phyloP scores from a whole-genome alignment of 2,113 vertebrate genomes.

The Eptesicus fuscus region DNA sequence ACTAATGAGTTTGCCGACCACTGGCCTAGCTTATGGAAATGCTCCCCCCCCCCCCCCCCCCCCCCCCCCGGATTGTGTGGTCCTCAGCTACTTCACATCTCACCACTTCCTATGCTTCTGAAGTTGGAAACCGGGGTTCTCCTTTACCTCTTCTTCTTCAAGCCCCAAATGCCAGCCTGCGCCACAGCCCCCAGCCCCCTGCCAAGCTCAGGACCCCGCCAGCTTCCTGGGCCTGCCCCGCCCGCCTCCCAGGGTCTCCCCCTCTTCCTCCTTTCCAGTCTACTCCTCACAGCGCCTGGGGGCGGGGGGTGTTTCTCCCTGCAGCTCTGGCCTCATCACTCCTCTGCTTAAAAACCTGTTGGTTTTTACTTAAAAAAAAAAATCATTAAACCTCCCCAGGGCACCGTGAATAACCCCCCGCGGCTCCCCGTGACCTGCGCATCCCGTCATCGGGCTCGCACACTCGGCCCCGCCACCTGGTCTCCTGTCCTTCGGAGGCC shows the following conservation, averaged over 20 bases:
- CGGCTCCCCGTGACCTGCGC: background rate
- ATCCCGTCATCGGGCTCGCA: background rate
- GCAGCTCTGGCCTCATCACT: background rate
- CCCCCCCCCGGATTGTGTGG: rapidly evolving
- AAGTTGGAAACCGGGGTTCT: background rate
- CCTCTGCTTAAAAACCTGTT: background rate
- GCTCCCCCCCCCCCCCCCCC: too few species aligned
- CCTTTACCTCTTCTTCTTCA: background rate
- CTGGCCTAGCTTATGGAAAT: background rate
- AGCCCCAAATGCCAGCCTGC: background rate
- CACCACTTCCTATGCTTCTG: background rate
- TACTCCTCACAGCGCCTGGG: background rate
- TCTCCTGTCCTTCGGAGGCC: background rate
- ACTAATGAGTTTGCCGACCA: too few species aligned
- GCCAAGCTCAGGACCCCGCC: rapidly evolving
- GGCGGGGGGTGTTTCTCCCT: background rate
- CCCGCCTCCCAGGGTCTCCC: background rate
- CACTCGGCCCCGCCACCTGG: rapidly evolving
- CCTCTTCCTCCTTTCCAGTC: background rate
- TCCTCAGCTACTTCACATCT: background rate
- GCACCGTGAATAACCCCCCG: background rate
- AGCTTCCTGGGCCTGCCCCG: rapidly evolving
- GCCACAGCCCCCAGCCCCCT: background rate
- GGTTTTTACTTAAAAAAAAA: background rate
- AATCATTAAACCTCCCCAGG: background rate